phyloP scores from a whole-genome alignment of 2,797 vertebrate species.

The Hydrocynus forskahlii region DNA sequence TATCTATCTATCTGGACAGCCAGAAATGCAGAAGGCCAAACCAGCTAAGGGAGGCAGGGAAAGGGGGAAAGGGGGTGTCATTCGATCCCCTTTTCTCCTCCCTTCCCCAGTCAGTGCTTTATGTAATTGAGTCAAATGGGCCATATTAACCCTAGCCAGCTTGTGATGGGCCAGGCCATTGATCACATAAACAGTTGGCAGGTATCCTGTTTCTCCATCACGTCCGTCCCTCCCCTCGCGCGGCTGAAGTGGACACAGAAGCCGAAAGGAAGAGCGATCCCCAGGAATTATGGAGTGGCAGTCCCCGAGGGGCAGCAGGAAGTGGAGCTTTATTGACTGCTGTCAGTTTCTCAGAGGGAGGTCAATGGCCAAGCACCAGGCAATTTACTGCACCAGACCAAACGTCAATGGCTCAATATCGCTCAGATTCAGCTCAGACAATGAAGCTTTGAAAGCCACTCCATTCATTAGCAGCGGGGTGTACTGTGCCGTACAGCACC shows the following conservation, averaged over 20 bases:
- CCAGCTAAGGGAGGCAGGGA: neutral
- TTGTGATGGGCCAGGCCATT: conserved; percentile 58
- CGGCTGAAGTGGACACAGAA: conserved; percentile 45
- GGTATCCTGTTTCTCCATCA: conserved; percentile 55
- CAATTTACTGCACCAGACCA: conserved; percentile 53
- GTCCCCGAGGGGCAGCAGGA: conserved; percentile 47
- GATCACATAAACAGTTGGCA: conserved; percentile 64
- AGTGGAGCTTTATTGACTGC: conserved; percentile 55
- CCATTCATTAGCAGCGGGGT: conserved; percentile 32
- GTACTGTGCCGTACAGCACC: neutral
- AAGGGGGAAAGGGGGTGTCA: conserved; percentile 27
- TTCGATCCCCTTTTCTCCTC: conserved; percentile 28
- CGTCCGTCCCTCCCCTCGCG: conserved; percentile 4
- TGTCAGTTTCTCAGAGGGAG: conserved; percentile 55
- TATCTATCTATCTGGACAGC: neutral
- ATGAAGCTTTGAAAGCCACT: conserved; percentile 20
- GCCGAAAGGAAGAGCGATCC: conserved; percentile 35
- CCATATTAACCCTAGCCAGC: conserved; percentile 80
- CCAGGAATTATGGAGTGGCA: conserved; percentile 50
- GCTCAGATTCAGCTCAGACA: conserved; percentile 38
- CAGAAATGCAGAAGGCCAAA: conserved; percentile 9
- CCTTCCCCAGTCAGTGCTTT: conserved; percentile 64
- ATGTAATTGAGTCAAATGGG: conserved; percentile 83
- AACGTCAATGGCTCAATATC: conserved; percentile 56
- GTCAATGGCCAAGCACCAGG: conserved; percentile 57